Evolutionary conservation across 2,113 vertebrate genomes (phyloP).

Genomic region (Ranitomeya variabilis): DNA sequence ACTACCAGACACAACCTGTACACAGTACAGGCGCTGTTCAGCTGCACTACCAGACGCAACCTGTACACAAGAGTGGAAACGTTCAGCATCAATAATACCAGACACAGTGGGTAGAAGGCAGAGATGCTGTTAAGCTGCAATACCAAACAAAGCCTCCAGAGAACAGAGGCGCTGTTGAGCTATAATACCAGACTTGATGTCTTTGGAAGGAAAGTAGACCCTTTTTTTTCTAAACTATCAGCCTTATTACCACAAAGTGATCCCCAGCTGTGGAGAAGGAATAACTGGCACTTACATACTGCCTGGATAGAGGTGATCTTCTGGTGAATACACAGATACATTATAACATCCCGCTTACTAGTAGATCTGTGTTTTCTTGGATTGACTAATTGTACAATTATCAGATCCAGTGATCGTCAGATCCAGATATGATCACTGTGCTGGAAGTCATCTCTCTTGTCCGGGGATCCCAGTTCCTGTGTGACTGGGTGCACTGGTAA

Average conservation of each 20-base stretch:
- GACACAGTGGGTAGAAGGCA: background rate
- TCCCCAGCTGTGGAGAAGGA: background rate
- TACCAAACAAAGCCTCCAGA: background rate
- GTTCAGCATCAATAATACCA: too few relatives aligned
- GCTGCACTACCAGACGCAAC: too few relatives aligned
- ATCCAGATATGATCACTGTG: background rate
- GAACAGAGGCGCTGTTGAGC: background rate
- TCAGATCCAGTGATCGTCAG: background rate
- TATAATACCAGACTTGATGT: background rate
- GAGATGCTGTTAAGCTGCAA: background rate
- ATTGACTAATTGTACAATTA: background rate
- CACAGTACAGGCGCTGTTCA: too few relatives aligned
- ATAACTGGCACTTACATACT: background rate
- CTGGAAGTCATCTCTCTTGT: background rate
- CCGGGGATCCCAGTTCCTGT: background rate
- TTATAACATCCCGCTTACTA: background rate
- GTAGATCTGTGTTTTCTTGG: background rate
- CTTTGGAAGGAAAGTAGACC: too few relatives aligned
- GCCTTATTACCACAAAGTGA: background rate
- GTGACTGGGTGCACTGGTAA: constrained; percentile 1
- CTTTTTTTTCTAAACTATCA: background rate
- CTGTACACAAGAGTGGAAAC: too few relatives aligned
- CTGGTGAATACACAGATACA: background rate
- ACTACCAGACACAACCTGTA: too few relatives aligned
- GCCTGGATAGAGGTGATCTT: background rate